A percentile compares a stretch with the other conserved stretches of the same genome.
These are phyloP conservation scores for Bagarius yarrelli DNA, from an alignment of 2,113 vertebrate genomes.

Conservation along the genomic window DNA sequence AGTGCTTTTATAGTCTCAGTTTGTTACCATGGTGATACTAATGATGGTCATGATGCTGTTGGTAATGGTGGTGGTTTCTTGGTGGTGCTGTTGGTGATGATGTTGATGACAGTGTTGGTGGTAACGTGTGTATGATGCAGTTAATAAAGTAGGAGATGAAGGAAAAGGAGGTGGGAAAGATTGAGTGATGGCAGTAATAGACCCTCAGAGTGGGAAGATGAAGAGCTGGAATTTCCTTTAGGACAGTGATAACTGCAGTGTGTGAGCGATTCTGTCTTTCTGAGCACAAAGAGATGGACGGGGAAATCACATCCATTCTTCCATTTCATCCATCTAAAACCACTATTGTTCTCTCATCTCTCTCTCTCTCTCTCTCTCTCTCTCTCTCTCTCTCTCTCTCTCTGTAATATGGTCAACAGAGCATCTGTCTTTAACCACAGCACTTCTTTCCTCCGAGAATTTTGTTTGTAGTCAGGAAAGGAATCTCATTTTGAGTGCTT, in stretches of 20 bases:
- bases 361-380: not conserved
- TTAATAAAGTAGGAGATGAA: not conserved
- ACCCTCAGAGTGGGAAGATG: slow-evolving; percentile 21
- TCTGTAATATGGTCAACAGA: slow-evolving; percentile 22
- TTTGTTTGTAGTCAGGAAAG: slow-evolving; percentile 24
- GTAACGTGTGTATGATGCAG: not conserved
- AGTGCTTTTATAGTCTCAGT: no score
- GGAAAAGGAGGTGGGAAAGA: not conserved
- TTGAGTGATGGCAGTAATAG: slow-evolving; percentile 30
- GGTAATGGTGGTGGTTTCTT: no score
- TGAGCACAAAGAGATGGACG: slow-evolving; percentile 6
- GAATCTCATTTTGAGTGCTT: slow-evolving; percentile 24
- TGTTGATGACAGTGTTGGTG: not conserved
- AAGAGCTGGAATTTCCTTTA: slow-evolving; percentile 31
- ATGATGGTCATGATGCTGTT: not conserved
- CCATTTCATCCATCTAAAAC: slow-evolving; percentile 29
- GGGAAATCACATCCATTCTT: slow-evolving; percentile 35
- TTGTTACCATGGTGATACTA: no score
- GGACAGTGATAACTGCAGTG: slow-evolving; percentile 28
- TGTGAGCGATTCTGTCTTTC: slow-evolving; percentile 32
- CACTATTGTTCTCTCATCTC: slow-evolving; percentile 27
- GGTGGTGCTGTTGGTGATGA: not conserved
- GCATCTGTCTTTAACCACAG: slow-evolving; percentile 10
- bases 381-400: not conserved
- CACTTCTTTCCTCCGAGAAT: not conserved